Percentiles rank a stretch among this genome's conserved stretches.
phyloP scores from a whole-genome alignment of 2,888 invertebrate genomes.

The Danaus chrysippus region DNA sequence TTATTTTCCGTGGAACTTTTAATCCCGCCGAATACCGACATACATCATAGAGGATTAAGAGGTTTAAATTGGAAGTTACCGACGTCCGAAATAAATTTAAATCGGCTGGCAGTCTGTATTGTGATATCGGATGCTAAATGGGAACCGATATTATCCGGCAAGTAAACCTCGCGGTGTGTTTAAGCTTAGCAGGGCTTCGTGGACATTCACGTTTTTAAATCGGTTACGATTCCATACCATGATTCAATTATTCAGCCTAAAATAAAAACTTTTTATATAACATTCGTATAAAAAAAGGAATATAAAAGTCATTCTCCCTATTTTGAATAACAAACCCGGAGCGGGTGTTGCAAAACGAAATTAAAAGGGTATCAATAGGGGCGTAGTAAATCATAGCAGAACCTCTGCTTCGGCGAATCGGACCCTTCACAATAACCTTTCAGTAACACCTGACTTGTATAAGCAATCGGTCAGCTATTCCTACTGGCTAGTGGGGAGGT shows the following conservation, averaged over 20 bases:
- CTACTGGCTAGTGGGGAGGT: neutral
- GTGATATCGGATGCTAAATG: constrained; percentile 78
- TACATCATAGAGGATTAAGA: constrained; percentile 80
- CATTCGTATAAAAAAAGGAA: neutral
- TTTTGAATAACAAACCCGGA: constrained; percentile 13
- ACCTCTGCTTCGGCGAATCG: constrained; percentile 56
- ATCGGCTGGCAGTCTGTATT: constrained; percentile 77
- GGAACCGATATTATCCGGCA: constrained; percentile 68
- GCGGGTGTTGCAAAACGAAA: constrained; percentile 42
- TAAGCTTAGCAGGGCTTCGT: constrained; percentile 32
- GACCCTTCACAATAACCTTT: constrained; percentile 63
- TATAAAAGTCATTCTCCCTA: neutral
- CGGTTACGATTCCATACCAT: neutral
- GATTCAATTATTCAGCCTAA: neutral
- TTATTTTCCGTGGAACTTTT: constrained; percentile 80
- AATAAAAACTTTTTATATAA: neutral
- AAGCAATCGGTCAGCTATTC: constrained; percentile 33
- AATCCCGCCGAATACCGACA: constrained; percentile 78
- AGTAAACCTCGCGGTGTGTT: constrained; percentile 63
- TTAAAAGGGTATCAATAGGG: constrained; percentile 70
- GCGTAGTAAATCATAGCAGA: constrained; percentile 61
- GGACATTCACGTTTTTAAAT: neutral
- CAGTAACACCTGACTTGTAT: constrained; percentile 58
- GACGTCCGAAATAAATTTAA: constrained; percentile 79
- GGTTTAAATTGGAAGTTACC: constrained; percentile 80